A percentile compares a stretch with the other conserved stretches of the same genome.
Conservation (phyloP, 1,140 invertebrate species). For the Zophobas atratus region DNA sequence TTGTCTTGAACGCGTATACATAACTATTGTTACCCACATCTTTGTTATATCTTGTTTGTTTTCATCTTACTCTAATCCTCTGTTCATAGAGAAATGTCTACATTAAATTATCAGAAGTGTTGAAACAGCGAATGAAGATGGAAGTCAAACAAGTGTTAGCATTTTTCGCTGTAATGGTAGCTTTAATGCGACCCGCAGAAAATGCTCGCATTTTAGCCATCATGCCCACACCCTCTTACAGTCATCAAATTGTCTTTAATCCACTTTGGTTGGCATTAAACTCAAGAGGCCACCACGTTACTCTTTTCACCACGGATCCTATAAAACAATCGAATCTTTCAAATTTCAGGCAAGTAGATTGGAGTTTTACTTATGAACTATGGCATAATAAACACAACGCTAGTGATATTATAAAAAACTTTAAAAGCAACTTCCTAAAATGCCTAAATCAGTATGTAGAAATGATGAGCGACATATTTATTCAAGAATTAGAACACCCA, state of each 20-base stretch:
- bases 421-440: slow-evolving; percentile 16
- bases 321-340: slow-evolving; percentile 57
- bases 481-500: slow-evolving; percentile 54
- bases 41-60: too few relatives aligned
- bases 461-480: slow-evolving; percentile 40
- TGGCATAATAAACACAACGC: slow-evolving; percentile 34
- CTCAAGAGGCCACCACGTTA: slow-evolving; percentile 68
- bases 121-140: too few relatives aligned
- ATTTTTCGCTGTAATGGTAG: neutral
- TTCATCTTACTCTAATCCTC: too few relatives aligned
- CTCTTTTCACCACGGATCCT: slow-evolving; percentile 66
- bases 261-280: slow-evolving; percentile 61
- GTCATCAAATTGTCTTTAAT: slow-evolving; percentile 68
- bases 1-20: too few relatives aligned
- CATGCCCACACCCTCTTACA: slow-evolving; percentile 65
- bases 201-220: slow-evolving; percentile 66
- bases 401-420: slow-evolving; percentile 18
- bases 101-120: too few relatives aligned
- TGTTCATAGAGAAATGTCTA: too few relatives aligned
- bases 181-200: neutral
- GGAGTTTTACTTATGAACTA: slow-evolving; percentile 40
- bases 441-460: slow-evolving; percentile 24
- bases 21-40: too few relatives aligned
- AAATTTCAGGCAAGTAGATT: slow-evolving; percentile 51
- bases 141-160: too few relatives aligned